Conservation (phyloP, 2,113 vertebrate species). For the Atrichornis clamosus region DNA sequence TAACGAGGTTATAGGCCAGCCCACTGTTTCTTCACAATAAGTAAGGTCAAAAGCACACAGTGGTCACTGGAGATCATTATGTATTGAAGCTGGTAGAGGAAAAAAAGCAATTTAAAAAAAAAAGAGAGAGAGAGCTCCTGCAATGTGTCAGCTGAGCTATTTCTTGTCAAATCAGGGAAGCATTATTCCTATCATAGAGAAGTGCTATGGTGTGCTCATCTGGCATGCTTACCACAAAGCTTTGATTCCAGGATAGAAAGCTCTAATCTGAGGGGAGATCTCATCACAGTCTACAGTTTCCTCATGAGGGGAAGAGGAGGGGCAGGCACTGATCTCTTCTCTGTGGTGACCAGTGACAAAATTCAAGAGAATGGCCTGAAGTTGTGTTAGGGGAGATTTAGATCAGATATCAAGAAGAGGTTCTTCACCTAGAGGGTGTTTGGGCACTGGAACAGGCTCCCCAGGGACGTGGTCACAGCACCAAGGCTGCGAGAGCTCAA, state of each 20-base stretch:
- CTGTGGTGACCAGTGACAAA: background rate
- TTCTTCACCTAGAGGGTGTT: background rate
- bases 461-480: background rate
- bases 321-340: background rate
- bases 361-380: background rate
- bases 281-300: background rate
- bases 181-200: background rate
- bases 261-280: background rate
- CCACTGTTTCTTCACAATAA: background rate
- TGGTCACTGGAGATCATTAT: background rate
- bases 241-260: background rate
- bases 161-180: background rate
- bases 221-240: background rate
- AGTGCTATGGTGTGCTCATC: background rate
- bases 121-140: background rate
- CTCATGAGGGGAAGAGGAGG: background rate
- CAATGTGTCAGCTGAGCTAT: background rate
- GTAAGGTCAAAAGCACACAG: background rate
- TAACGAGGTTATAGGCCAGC: background rate
- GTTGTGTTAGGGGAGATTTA: background rate
- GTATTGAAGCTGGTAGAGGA: background rate
- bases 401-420: background rate
- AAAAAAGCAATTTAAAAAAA: background rate
- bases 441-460: background rate
- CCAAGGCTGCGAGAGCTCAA: background rate